phyloP scores from a whole-genome alignment of 2,113 vertebrate genomes.

The Channa argus region DNA sequence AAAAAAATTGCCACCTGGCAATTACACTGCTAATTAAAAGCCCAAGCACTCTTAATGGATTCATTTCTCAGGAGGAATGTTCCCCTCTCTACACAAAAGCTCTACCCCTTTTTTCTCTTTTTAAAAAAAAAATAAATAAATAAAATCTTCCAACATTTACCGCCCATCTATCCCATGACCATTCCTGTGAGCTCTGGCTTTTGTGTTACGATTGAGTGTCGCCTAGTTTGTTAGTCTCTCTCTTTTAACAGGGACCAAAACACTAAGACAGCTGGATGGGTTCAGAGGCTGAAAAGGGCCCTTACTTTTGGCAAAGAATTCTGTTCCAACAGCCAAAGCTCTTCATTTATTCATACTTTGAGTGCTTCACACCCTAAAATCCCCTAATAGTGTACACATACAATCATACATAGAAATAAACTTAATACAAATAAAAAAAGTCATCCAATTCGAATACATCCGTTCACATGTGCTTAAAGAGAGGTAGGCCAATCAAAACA shows the following conservation, averaged over 20 bases:
- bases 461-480: slow-evolving; percentile 28
- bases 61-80: slow-evolving; percentile 72
- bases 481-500: slow-evolving; percentile 27
- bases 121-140: no score
- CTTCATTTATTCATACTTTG: slow-evolving; percentile 78
- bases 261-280: slow-evolving; percentile 73
- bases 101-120: slow-evolving; percentile 17
- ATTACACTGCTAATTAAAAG: slow-evolving; percentile 84
- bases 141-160: slow-evolving; percentile 43
- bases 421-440: slow-evolving; percentile 18
- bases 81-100: slow-evolving; percentile 38
- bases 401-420: slow-evolving; percentile 36
- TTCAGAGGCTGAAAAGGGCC: slow-evolving; percentile 69
- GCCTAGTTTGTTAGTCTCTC: slow-evolving; percentile 54
- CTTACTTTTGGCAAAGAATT: slow-evolving; percentile 62
- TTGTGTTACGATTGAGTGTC: slow-evolving; percentile 45
- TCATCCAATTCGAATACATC: slow-evolving; percentile 37
- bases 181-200: slow-evolving; percentile 43
- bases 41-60: slow-evolving; percentile 77
- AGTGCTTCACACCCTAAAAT: slow-evolving; percentile 67
- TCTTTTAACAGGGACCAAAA: slow-evolving; percentile 32
- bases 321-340: slow-evolving; percentile 62
- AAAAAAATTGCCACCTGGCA: slow-evolving; percentile 74
- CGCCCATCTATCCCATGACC: slow-evolving; percentile 10
- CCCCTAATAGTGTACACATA: slow-evolving; percentile 45